Percentiles rank a stretch among this genome's conserved stretches.
Evolutionary conservation across 53 echinoderm and acorn worm genomes (phyloP).

Genomic region (Echinarachnius parma): DNA sequence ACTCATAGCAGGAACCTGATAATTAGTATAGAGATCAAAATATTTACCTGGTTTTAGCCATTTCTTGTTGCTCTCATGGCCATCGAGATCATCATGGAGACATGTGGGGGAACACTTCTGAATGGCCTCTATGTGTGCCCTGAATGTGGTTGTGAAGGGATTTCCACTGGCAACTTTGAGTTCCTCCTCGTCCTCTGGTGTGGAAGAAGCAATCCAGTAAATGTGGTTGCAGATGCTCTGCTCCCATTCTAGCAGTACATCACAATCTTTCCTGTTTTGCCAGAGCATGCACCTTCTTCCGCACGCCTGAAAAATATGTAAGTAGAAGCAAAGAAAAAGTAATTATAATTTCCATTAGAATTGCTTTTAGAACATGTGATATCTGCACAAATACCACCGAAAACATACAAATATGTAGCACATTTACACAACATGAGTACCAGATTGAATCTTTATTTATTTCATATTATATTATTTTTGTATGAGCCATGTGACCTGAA

Average conservation of each 20-base stretch:
- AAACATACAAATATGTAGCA: too few species aligned
- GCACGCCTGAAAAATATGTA: too few species aligned
- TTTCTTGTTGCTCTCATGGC: slow-evolving; percentile 38
- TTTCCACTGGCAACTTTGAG: slow-evolving; percentile 21
- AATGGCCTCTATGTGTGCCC: slow-evolving; percentile 31
- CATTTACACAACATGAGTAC: too few species aligned
- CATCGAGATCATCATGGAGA: slow-evolving; percentile 42
- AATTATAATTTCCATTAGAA: too few species aligned
- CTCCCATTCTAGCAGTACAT: slow-evolving; percentile 39
- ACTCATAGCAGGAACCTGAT: too few species aligned
- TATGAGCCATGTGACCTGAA: too few species aligned
- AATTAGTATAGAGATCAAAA: too few species aligned
- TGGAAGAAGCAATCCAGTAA: slow-evolving; percentile 44
- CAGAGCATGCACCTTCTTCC: slow-evolving; percentile 41
- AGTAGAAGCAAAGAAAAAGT: too few species aligned
- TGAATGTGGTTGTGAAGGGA: slow-evolving; percentile 43
- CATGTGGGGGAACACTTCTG: slow-evolving; percentile 43
- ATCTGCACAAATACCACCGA: too few species aligned
- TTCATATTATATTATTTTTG: too few species aligned
- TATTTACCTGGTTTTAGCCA: slow-evolving; percentile 59
- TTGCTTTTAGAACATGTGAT: too few species aligned
- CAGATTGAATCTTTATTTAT: too few species aligned
- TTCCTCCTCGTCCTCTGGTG: slow-evolving; percentile 35
- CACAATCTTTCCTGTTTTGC: slow-evolving; percentile 35
- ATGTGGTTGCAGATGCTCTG: slow-evolving; percentile 37